Evolutionary conservation across 2,888 invertebrate genomes (phyloP).

Genomic region (Apantesis nais): DNA sequence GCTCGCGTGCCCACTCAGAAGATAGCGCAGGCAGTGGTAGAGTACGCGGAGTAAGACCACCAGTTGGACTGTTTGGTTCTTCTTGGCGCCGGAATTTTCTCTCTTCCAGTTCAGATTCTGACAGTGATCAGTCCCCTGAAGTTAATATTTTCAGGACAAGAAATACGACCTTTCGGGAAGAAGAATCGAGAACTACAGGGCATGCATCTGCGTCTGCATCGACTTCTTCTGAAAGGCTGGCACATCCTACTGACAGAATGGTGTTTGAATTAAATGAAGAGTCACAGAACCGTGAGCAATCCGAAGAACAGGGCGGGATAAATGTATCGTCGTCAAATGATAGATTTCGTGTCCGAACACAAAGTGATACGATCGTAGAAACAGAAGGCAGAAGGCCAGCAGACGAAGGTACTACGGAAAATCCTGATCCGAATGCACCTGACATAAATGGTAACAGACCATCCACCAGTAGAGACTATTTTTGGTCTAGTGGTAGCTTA

Average conservation of each 20-base stretch:
- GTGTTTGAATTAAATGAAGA: conserved; percentile 65
- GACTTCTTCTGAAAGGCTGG: conserved; percentile 32
- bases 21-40: conserved; percentile 57
- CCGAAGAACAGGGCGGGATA: conserved; percentile 53
- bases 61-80: conserved; percentile 60
- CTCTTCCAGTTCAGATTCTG: conserved; percentile 76
- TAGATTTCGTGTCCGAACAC: conserved; percentile 72
- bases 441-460: conserved; percentile 55
- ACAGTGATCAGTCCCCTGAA: conserved; percentile 74
- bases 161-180: conserved; percentile 70
- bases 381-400: conserved; percentile 9
- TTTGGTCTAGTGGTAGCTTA: too few species aligned
- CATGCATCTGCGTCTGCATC: conserved; percentile 34
- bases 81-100: conserved; percentile 61
- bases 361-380: conserved; percentile 44
- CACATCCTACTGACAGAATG: conserved; percentile 60
- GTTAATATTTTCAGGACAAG: conserved; percentile 76
- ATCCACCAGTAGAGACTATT: conserved; percentile 71
- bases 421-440: conserved; percentile 22
- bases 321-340: conserved; percentile 63
- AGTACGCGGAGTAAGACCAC: conserved; percentile 50
- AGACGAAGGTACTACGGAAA: conserved; percentile 25
- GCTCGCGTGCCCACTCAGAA: conserved; percentile 60
- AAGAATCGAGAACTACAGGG: conserved; percentile 50
- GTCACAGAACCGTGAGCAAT: conserved; percentile 40